A percentile compares a stretch with the other conserved stretches of the same genome.
Conservation (phyloP, 2,113 vertebrate genomes). For the Eublepharis macularius region DNA sequence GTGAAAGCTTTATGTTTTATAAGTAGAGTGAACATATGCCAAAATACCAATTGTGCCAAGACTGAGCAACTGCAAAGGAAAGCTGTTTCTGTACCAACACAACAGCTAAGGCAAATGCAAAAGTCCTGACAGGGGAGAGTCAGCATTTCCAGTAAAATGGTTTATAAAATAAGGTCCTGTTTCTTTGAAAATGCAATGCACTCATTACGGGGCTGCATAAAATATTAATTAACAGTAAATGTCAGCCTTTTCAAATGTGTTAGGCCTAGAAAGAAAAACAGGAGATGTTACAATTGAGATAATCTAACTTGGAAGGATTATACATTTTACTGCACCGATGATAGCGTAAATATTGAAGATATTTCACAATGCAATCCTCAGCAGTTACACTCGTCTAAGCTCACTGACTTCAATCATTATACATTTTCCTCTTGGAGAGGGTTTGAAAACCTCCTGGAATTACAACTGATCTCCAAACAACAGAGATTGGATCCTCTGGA, state of each 20-base stretch:
- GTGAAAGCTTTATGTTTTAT: neutral
- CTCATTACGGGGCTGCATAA: neutral
- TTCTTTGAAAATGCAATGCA: neutral
- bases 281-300: neutral
- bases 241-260: neutral
- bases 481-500: too few species aligned
- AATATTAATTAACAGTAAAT: neutral
- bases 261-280: neutral
- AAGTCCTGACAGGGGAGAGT: neutral
- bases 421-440: too few species aligned
- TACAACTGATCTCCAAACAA: too few species aligned
- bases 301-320: neutral
- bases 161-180: neutral
- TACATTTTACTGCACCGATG: neutral
- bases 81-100: constrained; percentile 1
- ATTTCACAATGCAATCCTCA: neutral
- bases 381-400: too few species aligned
- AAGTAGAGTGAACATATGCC: neutral
- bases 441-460: too few species aligned
- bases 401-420: too few species aligned
- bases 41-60: constrained; percentile 6
- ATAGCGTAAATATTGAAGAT: neutral
- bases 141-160: neutral
- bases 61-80: neutral
- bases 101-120: constrained; percentile 8